Conservation (phyloP, 2,888 invertebrate species). For the Neelides folsomi region DNA sequence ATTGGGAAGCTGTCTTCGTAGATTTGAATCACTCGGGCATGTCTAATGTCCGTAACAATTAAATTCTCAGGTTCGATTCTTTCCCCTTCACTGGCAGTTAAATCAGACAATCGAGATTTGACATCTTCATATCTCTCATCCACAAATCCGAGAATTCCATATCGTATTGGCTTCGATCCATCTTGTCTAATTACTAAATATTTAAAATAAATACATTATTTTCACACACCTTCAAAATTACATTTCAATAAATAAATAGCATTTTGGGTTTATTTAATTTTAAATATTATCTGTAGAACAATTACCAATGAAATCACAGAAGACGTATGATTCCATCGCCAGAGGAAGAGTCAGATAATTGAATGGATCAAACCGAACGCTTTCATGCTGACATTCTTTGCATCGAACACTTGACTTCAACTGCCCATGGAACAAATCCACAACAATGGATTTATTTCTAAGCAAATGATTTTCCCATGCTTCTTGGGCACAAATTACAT, state of each 20-base stretch:
- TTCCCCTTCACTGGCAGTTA: conserved; percentile 34
- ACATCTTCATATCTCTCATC: conserved; percentile 66
- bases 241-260: no score
- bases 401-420: conserved; percentile 77
- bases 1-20: conserved; percentile 24
- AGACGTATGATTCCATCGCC: conserved; percentile 73
- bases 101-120: conserved; percentile 49
- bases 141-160: conserved; percentile 67
- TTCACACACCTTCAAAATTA: no score
- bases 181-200: conserved; percentile 61
- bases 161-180: conserved; percentile 69
- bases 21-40: conserved; percentile 25
- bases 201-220: no score
- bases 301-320: conserved; percentile 59
- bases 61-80: conserved; percentile 30
- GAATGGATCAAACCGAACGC: conserved; percentile 82
- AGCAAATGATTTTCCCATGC: conserved; percentile 73
- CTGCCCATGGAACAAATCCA: conserved; percentile 83
- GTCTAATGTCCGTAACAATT: conserved; percentile 32
- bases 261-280: no score
- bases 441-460: conserved; percentile 73
- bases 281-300: neutral
- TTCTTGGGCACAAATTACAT: conserved; percentile 49
- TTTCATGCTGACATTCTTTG: conserved; percentile 65
- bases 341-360: conserved; percentile 77